Evolutionary conservation across 2,888 invertebrate genomes (phyloP), one percentile per base, ranked within the genome.

Genomic region (Luperina testacea): DNA sequence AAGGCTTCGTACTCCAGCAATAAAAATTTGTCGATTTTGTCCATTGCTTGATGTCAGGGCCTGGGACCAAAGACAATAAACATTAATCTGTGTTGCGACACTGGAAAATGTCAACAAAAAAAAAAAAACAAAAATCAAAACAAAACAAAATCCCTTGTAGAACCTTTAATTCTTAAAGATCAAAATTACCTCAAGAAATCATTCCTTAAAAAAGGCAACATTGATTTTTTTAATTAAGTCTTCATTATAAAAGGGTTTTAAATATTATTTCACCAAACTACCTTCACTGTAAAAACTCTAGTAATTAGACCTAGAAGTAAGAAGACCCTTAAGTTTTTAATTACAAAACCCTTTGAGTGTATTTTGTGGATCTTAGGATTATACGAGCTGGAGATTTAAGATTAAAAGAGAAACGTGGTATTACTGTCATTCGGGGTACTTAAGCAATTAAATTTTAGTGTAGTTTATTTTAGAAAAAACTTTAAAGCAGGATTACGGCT

Each of bases 311-410:
- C n/a, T 77, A 27, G 64, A 42, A 80, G 51, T 77, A 65, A 53
- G 64, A 80, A 72, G 70, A 71, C n/a, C 61, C 48, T 68, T 27
- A 67, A 77, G 76, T 72, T 80, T 84, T 87, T 82, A 79, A 84
- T 87, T 84, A 75, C 76, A 61, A 65, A 78, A 74, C 59, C 76
- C 59, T 82, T 78, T 82, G 38, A 24, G 61, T 77, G 71, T n/a
- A 53, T 80, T 86, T 86, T 77, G 76, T 73, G 74, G 61, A 76
- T 72, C 72, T 82, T 42, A 74, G 67, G 74, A 84, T 84, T 82
- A 82, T 53, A 75, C 61, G 73, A 76, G 77, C 57, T 53, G 24
- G 32, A 48, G 72, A 84, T 76, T 82, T 84, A 71, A 32, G 79
- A 82, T 72, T 32, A 86, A 81, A 78, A 59, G 48, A 53, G 63